phyloP scores from a whole-genome alignment of 2,888 invertebrate genomes.

The Homarus gammarus region DNA sequence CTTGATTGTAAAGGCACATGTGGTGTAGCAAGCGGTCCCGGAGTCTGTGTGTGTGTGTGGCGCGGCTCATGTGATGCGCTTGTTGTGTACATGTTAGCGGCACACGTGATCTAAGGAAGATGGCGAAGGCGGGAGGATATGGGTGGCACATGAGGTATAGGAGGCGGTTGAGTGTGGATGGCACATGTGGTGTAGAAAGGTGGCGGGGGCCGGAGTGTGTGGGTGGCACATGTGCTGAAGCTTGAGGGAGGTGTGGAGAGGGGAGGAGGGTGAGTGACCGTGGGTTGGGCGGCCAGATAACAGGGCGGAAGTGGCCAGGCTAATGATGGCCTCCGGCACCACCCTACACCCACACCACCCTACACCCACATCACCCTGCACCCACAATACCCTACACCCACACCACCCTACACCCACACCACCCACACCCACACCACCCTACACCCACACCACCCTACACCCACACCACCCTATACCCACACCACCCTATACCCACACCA shows the following conservation, averaged over 20 bases:
- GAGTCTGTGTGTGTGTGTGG: too few species aligned
- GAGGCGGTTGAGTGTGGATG: background rate
- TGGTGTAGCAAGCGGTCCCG: too few species aligned
- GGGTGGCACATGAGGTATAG: background rate
- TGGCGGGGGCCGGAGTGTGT: background rate
- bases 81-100: too few species aligned
- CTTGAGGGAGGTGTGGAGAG: background rate
- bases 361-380: background rate
- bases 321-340: constrained; percentile 11
- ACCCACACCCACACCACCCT: too few species aligned
- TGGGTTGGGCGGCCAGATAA: constrained; percentile 10
- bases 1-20: too few species aligned
- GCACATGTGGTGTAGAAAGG: background rate
- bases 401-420: too few species aligned
- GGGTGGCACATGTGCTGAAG: background rate
- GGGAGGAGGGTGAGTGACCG: background rate
- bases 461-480: too few species aligned
- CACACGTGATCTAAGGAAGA: background rate
- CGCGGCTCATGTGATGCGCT: too few species aligned
- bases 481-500: too few species aligned
- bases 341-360: background rate
- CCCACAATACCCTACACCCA: background rate
- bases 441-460: too few species aligned
- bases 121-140: background rate
- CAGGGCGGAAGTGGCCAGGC: constrained; percentile 39